Base-by-base conservation (phyloP, 2,113 vertebrate species). In the Phrynocephalus versicolor region DNA sequence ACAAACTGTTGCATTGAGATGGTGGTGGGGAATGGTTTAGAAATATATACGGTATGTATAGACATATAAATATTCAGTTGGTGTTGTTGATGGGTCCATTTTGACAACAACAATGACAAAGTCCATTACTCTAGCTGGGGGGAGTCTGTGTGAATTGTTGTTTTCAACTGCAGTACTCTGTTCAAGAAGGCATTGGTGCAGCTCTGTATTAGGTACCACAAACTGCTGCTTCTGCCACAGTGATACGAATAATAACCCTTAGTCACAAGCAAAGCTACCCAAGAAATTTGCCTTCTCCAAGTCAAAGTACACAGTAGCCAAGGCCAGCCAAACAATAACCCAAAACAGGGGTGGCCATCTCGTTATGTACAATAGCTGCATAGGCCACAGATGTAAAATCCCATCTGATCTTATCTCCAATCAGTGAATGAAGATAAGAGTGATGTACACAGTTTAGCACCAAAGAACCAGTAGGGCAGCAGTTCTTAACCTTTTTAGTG, bases 1-100 rank as follows among this genome's bases (percentile, higher is more conserved):
- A 79, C 95, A 95, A 94, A 96, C 91, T 94, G 94, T 95, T 96
- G 94, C 92, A 88, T 83, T 95, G 88, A 55, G 41, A n/a, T n/a
- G 25, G 23, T 3, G 84, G 88, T 87, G 92, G 91, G 86, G 82
- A n/a, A 33, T 41, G 86, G 37, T 92, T 93, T 92, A 55, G 91
- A 92, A 85, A 81, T 91, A 93, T 87, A 84, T 60, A 39, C n/a
- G 41, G n/a, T n/a, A n/a, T 51, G 10, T 51, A 51, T 51, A 51
- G 15, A 7, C 27, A 15, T 30, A 65, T 25, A 65, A 51, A 67
- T 35, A 45, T 74, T 80, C 69, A 81, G 18, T 41, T 80, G 80
- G 33, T 73, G 73, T 55, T 35, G 84, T 72, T 65, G 73, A 45
- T 70, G 60, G 39, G 89, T 93, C 84, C 89, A 95, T 92, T 90